These are phyloP conservation scores for Motacilla tschutschensis DNA, from an alignment of 2,113 vertebrate species.

Conservation along the genomic window DNA sequence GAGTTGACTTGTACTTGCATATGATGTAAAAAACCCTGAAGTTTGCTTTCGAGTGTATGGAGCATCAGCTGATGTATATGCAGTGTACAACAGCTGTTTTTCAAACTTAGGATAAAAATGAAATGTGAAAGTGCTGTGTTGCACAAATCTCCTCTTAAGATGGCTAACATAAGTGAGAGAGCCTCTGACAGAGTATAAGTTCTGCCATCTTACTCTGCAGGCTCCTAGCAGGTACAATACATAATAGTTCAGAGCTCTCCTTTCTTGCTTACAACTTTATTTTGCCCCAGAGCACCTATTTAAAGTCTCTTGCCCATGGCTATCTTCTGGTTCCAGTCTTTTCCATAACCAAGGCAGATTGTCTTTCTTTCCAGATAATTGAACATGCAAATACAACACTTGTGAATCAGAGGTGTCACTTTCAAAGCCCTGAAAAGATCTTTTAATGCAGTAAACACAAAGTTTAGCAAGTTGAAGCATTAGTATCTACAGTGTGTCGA, in stretches of 20 bases:
- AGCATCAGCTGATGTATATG: background rate
- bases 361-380: background rate
- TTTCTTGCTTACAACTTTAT: background rate
- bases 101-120: background rate
- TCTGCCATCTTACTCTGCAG: background rate
- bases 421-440: background rate
- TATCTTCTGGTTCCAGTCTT: background rate
- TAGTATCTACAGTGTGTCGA: background rate
- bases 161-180: background rate
- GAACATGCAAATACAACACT: background rate
- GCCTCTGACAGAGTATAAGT: background rate
- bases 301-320: background rate
- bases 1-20: background rate
- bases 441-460: background rate
- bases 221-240: background rate
- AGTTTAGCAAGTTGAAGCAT: background rate
- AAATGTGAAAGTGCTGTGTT: background rate
- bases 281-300: constrained; percentile 12
- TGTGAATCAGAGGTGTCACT: background rate
- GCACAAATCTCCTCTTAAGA: background rate
- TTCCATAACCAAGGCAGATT: background rate
- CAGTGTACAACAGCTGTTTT: background rate
- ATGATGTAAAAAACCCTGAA: background rate
- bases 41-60: background rate
- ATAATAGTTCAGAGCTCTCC: rapidly evolving